Base-by-base conservation (phyloP, 2,888 invertebrate genomes). In the Teleiodes luculella region DNA sequence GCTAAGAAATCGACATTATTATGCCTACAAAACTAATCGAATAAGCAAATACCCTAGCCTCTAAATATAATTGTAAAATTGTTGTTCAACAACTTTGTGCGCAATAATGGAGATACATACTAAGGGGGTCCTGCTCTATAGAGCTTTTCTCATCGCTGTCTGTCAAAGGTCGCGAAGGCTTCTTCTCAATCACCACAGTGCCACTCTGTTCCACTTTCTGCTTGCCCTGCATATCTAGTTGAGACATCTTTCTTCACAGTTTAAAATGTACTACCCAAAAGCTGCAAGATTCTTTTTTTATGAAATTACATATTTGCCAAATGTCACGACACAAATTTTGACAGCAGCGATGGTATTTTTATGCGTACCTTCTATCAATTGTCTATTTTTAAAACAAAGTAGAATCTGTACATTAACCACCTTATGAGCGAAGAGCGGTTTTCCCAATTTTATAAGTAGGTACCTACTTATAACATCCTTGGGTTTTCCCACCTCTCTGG, bases 281-380 rank as follows among this genome's bases (percentile, higher is more conserved):
- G 80, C 76, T 78, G 80, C 86, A 82, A 74, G 67, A 78, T 74
- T 79, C 82, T 76, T 70, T 78, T 71, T 65, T 63, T 60, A 74
- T 41, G 76, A 76, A 71, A 36, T 64, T 75, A 74, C 70, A 74
- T 70, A 74, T 70, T 67, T 66, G 66, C 69, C 66, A 80, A 77
- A 83, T 70, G 68, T 72, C 70, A 18, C 39, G 18, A 41, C 74
- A 67, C 68, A 74, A 74, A 84, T 83, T 86, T 86, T 84, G 87
- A 85, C 87, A 79, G 60, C 52, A 35, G 35, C 13, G 37, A 14
- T 7, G 13, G 37, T n/a, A n/a, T n/a, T n/a, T n/a, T n/a, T n/a
- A 37, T 14, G 14, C 64, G 66, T 77, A 78, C 70, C 80, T 80
- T 81, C 78, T 68, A 58, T 52, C 49, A 60, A 57, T 62, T 65